Conservation (phyloP, 1,140 invertebrate species). For the Trichogramma pretiosum region DNA sequence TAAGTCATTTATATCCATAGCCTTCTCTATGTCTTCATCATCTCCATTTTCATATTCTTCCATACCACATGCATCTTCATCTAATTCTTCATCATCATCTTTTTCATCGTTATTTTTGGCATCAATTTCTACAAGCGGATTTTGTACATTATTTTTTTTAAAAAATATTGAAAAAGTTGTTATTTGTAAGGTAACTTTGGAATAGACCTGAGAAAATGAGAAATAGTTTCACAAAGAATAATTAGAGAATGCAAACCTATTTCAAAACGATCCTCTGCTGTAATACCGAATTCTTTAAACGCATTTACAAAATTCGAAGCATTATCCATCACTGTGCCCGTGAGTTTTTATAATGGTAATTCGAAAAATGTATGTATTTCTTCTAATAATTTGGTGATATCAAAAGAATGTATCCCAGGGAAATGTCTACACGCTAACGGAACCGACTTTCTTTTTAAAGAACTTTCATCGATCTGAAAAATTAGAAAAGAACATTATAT, state of each 20-base stretch:
- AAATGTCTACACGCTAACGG: constrained; percentile 20
- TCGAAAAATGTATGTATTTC: constrained; percentile 16
- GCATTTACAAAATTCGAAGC: too few species aligned
- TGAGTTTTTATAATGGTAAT: constrained; percentile 16
- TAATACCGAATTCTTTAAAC: constrained; percentile 18
- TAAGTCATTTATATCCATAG: background rate
- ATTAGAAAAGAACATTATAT: background rate
- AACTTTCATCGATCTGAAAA: background rate
- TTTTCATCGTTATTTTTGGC: background rate
- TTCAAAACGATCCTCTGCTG: background rate
- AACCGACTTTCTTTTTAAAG: constrained; percentile 12
- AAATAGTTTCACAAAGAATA: background rate
- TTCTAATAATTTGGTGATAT: constrained; percentile 15
- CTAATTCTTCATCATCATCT: background rate
- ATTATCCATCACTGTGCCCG: constrained; percentile 21
- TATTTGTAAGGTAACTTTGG: too few species aligned
- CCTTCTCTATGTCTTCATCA: background rate
- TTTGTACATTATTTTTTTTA: too few species aligned
- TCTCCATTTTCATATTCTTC: constrained; percentile 2
- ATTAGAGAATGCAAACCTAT: background rate
- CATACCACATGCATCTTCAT: background rate
- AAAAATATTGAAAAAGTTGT: too few species aligned
- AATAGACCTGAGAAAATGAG: too few species aligned
- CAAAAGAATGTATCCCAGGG: constrained; percentile 16
- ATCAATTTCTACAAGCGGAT: too few species aligned